Evolutionary conservation across 2,888 invertebrate genomes (phyloP), one percentile per base, ranked within the genome.

Genomic region (Neocrepidodera transversa): DNA sequence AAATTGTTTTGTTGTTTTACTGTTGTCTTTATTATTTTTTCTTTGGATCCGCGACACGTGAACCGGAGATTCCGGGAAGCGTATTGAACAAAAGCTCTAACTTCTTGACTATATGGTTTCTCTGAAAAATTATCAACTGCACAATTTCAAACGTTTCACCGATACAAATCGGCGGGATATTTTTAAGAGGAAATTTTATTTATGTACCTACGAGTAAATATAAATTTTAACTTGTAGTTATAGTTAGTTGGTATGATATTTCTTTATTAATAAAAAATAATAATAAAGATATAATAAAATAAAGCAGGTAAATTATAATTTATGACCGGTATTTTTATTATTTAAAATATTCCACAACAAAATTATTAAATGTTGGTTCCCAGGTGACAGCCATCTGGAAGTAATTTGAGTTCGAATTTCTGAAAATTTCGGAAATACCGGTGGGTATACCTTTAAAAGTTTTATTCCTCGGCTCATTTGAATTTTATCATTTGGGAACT

Each of bases 401-500:
- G 32, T 13, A n/a, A 32, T n/a, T 10, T 13, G 13, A 13, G 3
- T 13, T 4, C 11, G 32, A 11, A 32, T 11, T 32, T 32, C 32
- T 47, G 30, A 32, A 32, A 47, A 47, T 47, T 53, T 43, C 14
- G 53, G 35, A 28, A 43, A 35, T 36, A 16, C 45, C 54, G 30
- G 13, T 17, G 14, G 20, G n/a, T 23, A 23, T n/a, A n/a, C 28
- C 6, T 2, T 28, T 8, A 28, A 23, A 28, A 28, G 28, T 32
- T 32, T 23, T 32, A 32, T 32, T 32, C 13, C 32, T n/a, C 11
- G n/a, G 3, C 32, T 63, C 50, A 67, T 65, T 66, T 65, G 58
- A 61, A 66, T 66, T 67, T 67, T 67, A 67, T 62, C 59, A 63
- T 65, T 65, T 65, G 66, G 58, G 67, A 64, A 62, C 59, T 55